Percentiles rank a stretch among this genome's conserved stretches.
Conservation (phyloP, 2,113 vertebrate species). For the Ageneiosus marmoratus region DNA sequence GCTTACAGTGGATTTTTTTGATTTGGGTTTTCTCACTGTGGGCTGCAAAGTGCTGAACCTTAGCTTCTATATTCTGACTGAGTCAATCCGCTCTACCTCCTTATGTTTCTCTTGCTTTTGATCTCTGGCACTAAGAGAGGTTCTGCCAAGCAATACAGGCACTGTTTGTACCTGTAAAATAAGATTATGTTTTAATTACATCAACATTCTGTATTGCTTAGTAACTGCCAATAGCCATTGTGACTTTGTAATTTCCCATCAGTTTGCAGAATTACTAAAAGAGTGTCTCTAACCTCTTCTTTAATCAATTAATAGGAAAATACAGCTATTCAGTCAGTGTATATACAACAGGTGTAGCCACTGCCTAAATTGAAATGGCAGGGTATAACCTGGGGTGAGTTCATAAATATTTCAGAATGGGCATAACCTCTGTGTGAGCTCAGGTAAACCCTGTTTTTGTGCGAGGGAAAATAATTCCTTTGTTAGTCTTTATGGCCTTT, state of each 20-base stretch:
- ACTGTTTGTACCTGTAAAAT: neutral
- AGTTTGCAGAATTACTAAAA: neutral
- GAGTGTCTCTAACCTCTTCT: neutral
- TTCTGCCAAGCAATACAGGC: neutral
- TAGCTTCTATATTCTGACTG: conserved; percentile 16
- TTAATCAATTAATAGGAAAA: conserved; percentile 17
- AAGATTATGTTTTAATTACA: neutral
- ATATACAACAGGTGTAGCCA: neutral
- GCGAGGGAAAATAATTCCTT: neutral
- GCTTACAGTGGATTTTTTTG: conserved; percentile 18
- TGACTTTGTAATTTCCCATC: neutral
- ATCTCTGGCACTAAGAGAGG: neutral
- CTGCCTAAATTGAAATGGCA: conserved; percentile 12
- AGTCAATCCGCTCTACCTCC: neutral
- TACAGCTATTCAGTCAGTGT: conserved; percentile 4
- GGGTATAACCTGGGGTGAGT: conserved; percentile 13
- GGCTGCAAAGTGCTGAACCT: conserved; percentile 27
- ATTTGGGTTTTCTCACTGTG: conserved; percentile 7
- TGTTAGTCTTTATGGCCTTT: neutral
- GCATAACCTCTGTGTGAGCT: neutral
- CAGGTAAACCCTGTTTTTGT: conserved; percentile 2
- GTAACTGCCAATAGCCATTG: neutral
- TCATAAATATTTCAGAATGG: conserved; percentile 37
- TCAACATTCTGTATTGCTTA: neutral
- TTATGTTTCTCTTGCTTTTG: neutral